Conservation (phyloP, 2,797 vertebrate genomes). For the Benthosema pterotum region DNA sequence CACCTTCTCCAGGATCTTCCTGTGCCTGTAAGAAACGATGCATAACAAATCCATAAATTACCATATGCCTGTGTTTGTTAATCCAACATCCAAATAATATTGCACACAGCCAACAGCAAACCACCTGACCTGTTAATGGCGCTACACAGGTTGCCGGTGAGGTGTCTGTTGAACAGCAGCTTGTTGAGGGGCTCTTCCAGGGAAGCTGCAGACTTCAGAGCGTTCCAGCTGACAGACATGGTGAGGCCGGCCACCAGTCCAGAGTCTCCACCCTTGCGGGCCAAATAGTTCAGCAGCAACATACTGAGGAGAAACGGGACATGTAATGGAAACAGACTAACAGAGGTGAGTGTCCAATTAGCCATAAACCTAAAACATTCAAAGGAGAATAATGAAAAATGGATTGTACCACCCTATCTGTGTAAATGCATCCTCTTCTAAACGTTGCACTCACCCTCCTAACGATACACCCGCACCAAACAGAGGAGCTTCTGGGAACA, state of each 20-base stretch:
- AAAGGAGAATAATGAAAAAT: constrained; percentile 12
- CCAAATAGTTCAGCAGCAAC: constrained; percentile 85
- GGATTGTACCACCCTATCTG: no score
- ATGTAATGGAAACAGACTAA: neutral
- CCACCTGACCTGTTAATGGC: constrained; percentile 65
- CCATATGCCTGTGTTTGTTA: no score
- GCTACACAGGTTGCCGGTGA: constrained; percentile 69
- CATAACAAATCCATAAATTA: no score
- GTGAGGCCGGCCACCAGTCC: constrained; percentile 81
- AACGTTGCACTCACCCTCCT: constrained; percentile 81
- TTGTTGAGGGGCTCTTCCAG: constrained; percentile 85
- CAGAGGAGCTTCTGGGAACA: constrained; percentile 76
- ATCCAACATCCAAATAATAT: neutral
- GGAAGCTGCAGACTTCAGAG: constrained; percentile 71
- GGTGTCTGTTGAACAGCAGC: constrained; percentile 82
- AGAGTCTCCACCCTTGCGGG: constrained; percentile 54
- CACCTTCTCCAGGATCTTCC: constrained; percentile 77
- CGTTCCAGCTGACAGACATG: constrained; percentile 83
- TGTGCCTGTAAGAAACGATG: constrained; percentile 73
- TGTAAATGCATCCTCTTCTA: no score
- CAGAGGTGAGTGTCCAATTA: neutral
- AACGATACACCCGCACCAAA: constrained; percentile 85
- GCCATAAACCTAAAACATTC: no score
- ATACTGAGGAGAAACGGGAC: constrained; percentile 75
- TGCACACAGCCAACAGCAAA: neutral